A percentile compares a stretch with the other conserved stretches of the same genome.
These are phyloP conservation scores for Percopsis transmontana DNA, from an alignment of 2,113 vertebrate species.

Conservation along the genomic window DNA sequence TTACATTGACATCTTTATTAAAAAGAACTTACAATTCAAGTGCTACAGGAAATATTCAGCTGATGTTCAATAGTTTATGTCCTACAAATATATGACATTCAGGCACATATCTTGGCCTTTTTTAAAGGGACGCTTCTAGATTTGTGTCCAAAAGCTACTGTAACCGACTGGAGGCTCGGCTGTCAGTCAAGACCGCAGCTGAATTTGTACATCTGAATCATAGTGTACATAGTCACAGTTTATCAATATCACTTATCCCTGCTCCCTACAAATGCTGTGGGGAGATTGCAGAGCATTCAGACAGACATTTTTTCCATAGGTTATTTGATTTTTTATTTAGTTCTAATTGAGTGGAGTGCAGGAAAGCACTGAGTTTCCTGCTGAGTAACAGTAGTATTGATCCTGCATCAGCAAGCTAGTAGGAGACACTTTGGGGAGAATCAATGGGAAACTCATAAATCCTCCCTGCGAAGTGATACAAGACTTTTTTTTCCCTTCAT, in stretches of 20 bases:
- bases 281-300: neutral
- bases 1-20: neutral
- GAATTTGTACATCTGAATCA: too few species aligned
- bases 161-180: too few species aligned
- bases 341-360: neutral
- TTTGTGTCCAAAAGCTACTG: too few species aligned
- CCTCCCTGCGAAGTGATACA: conserved; percentile 13
- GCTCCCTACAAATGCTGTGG: neutral
- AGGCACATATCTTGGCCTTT: too few species aligned
- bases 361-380: conserved; percentile 20
- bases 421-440: conserved; percentile 6
- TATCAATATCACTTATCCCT: neutral
- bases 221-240: neutral
- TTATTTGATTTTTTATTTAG: neutral
- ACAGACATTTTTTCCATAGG: neutral
- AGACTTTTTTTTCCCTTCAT: conserved; percentile 6
- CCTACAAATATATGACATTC: neutral
- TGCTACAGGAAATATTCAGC: neutral
- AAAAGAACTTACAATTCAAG: neutral
- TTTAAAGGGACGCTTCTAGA: too few species aligned
- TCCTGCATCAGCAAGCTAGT: conserved; percentile 7
- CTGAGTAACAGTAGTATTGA: conserved; percentile 16
- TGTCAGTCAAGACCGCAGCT: too few species aligned
- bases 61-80: too few species aligned
- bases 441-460: conserved; percentile 30